These are phyloP conservation scores for Cyclina sinensis DNA, from an alignment of 1,140 invertebrate genomes.

Conservation along the genomic window DNA sequence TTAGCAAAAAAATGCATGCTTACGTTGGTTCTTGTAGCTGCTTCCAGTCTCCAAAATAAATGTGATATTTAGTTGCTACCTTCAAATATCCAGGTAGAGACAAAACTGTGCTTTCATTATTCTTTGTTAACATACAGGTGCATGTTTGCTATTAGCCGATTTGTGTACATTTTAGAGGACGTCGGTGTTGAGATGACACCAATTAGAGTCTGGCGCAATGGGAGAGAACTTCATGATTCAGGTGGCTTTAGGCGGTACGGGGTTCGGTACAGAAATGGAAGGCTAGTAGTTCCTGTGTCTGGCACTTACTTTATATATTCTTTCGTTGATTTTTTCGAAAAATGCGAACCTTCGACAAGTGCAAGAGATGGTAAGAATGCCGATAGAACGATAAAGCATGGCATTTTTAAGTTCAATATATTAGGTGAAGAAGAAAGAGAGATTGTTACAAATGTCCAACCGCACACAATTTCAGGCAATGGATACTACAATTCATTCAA, in stretches of 20 bases:
- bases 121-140: no score
- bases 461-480: background rate
- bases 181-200: slow-evolving; percentile 18
- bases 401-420: slow-evolving; percentile 39
- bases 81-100: no score
- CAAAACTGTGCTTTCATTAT: no score
- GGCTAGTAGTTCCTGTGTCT: slow-evolving; percentile 6
- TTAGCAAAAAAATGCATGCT: no score
- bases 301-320: slow-evolving; percentile 43
- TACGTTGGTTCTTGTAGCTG: no score
- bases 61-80: no score
- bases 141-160: no score
- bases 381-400: background rate
- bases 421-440: background rate
- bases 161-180: background rate
- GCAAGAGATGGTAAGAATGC: background rate
- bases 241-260: slow-evolving; percentile 18
- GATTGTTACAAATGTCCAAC: background rate
- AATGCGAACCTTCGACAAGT: background rate
- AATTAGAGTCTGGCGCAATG: slow-evolving; percentile 12
- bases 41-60: no score
- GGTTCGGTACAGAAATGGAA: slow-evolving; percentile 26
- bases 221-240: slow-evolving; percentile 30
- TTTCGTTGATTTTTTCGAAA: background rate
- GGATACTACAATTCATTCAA: background rate